phyloP scores from a whole-genome alignment of 2,113 vertebrate species.

The Alouatta palliata region DNA sequence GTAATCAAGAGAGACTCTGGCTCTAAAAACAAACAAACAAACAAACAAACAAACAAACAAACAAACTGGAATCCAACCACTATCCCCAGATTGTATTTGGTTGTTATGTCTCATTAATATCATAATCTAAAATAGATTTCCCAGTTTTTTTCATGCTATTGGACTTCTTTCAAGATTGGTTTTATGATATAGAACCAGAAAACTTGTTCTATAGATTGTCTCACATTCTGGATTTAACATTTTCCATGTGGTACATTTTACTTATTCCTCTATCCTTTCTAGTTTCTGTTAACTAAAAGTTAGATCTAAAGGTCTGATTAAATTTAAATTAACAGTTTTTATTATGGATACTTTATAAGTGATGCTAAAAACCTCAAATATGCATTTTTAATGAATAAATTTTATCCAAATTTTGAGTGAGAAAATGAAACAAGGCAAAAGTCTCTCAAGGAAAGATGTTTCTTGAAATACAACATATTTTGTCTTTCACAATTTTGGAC shows the following conservation, averaged over 20 bases:
- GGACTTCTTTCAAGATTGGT: neutral
- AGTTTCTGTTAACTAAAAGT: neutral
- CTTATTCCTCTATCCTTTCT: neutral
- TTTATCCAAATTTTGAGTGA: neutral
- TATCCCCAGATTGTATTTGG: neutral
- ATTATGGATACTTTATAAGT: neutral
- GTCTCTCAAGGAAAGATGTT: neutral
- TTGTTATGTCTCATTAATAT: neutral
- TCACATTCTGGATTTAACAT: neutral
- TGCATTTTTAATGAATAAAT: neutral
- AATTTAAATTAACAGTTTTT: neutral
- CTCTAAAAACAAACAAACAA: no score
- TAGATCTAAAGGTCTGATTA: neutral
- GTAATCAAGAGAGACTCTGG: no score
- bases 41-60: no score
- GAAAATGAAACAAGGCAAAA: neutral
- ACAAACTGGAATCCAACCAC: neutral
- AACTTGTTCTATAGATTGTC: neutral
- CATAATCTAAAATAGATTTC: neutral
- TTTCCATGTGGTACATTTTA: neutral
- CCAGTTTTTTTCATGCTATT: neutral
- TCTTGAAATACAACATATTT: neutral
- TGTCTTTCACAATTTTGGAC: neutral
- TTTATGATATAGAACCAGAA: neutral
- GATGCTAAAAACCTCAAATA: neutral